Conservation (phyloP, 2,797 vertebrate species). For the Characodon lateralis region DNA sequence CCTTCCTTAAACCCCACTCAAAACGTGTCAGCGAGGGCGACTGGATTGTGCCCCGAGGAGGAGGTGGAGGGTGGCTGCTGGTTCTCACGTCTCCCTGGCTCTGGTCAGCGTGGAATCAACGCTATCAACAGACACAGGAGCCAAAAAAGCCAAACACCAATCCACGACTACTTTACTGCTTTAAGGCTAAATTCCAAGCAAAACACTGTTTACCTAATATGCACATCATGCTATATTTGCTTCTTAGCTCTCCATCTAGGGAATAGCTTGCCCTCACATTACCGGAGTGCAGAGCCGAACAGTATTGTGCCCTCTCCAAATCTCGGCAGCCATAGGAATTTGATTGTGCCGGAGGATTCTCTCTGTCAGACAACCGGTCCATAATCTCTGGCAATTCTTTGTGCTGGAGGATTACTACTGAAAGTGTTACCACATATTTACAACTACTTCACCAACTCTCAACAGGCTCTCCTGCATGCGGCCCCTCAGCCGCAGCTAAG, state of each 20-base stretch:
- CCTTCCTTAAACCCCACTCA: slow-evolving; percentile 77
- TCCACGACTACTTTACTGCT: slow-evolving; percentile 7
- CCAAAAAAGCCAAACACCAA: slow-evolving; percentile 22
- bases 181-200: slow-evolving; percentile 28
- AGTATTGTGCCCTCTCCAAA: slow-evolving; percentile 74
- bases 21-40: slow-evolving; percentile 71
- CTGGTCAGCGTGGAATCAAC: slow-evolving; percentile 61
- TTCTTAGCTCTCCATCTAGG: slow-evolving; percentile 57
- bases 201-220: slow-evolving; percentile 57
- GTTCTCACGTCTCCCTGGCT: slow-evolving; percentile 45
- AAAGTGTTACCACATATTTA: slow-evolving; percentile 86
- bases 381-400: slow-evolving; percentile 84
- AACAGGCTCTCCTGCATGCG: slow-evolving; percentile 80
- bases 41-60: slow-evolving; percentile 54
- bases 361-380: slow-evolving; percentile 82
- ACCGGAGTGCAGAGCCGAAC: slow-evolving; percentile 67
- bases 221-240: slow-evolving; percentile 68
- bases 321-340: slow-evolving; percentile 81
- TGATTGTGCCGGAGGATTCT: slow-evolving; percentile 83
- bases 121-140: slow-evolving; percentile 40
- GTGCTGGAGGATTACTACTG: slow-evolving; percentile 82
- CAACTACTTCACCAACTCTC: slow-evolving; percentile 83
- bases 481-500: slow-evolving; percentile 77
- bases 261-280: slow-evolving; percentile 65
- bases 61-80: slow-evolving; percentile 29